A percentile compares a stretch with the other conserved stretches of the same genome.
These are phyloP conservation scores for Drosophila sordidula DNA, from an alignment of 2,888 invertebrate species.

Conservation along the genomic window DNA sequence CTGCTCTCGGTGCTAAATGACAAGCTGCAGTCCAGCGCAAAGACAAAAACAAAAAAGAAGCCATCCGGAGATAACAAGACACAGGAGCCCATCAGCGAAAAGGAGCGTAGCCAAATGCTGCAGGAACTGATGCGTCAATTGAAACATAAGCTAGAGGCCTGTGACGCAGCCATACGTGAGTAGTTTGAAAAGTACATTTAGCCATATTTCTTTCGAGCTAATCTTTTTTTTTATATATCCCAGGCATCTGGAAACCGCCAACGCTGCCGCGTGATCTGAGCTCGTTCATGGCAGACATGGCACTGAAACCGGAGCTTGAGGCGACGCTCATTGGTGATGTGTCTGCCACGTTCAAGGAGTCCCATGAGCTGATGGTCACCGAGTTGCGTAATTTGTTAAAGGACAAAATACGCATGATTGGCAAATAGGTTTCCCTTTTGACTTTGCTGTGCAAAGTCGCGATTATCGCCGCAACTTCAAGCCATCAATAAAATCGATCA, in stretches of 20 bases:
- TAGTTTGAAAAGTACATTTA: constrained; percentile 1
- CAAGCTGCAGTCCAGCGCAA: constrained; percentile 80
- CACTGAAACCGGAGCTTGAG: constrained; percentile 84
- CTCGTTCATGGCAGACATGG: constrained; percentile 85
- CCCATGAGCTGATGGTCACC: constrained; percentile 82
- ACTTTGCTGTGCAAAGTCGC: constrained; percentile 71
- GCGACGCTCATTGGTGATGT: constrained; percentile 83
- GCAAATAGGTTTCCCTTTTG: constrained; percentile 70
- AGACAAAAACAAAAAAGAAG: constrained; percentile 76
- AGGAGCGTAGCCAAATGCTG: constrained; percentile 83
- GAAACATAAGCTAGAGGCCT: constrained; percentile 82
- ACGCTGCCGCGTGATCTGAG: constrained; percentile 80
- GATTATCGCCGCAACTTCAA: constrained; percentile 13
- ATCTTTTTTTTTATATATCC: neutral
- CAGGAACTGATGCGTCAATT: constrained; percentile 83
- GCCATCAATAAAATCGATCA: constrained; percentile 11
- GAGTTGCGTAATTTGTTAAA: constrained; percentile 84
- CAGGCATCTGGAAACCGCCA: constrained; percentile 83
- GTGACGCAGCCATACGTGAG: constrained; percentile 83
- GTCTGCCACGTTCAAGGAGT: constrained; percentile 83
- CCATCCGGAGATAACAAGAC: constrained; percentile 57
- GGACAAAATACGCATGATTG: constrained; percentile 85
- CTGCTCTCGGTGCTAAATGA: constrained; percentile 83
- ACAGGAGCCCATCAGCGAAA: constrained; percentile 77
- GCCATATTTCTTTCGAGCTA: too few species aligned